phyloP scores from a whole-genome alignment of 1,140 invertebrate species.

The Anastrepha obliqua region DNA sequence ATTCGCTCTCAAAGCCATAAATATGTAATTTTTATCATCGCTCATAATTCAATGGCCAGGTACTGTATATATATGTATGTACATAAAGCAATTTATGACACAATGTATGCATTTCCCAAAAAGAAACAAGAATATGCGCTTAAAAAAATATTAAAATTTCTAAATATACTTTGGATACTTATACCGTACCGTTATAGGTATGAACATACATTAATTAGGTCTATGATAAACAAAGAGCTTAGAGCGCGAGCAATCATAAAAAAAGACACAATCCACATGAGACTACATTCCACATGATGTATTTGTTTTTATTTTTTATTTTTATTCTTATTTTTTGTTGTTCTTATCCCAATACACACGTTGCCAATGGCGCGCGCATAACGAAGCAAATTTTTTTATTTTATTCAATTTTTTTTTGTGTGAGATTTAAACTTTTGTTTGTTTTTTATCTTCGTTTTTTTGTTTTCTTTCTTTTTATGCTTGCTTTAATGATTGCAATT shows the following conservation, averaged over 20 bases:
- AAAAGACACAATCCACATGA: constrained; percentile 13
- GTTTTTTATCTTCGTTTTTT: no score
- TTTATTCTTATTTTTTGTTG: neutral
- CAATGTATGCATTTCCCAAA: neutral
- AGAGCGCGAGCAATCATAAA: neutral
- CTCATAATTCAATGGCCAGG: no score
- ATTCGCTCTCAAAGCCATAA: no score
- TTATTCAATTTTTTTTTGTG: no score
- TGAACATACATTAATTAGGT: neutral
- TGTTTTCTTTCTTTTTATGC: no score
- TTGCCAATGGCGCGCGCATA: constrained; percentile 28
- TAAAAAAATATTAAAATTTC: neutral
- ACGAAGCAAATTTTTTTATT: neutral
- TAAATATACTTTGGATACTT: neutral
- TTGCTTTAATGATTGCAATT: neutral
- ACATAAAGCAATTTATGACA: neutral
- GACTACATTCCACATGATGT: constrained; percentile 15
- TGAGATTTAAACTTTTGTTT: no score
- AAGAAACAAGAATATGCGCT: neutral
- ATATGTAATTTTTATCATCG: no score
- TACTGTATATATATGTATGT: no score
- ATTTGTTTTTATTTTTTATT: neutral
- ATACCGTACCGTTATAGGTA: neutral
- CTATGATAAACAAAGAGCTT: neutral
- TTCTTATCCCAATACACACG: constrained; percentile 21